Conservation (phyloP, 1,140 invertebrate species). For the Harpegnathos saltator region DNA sequence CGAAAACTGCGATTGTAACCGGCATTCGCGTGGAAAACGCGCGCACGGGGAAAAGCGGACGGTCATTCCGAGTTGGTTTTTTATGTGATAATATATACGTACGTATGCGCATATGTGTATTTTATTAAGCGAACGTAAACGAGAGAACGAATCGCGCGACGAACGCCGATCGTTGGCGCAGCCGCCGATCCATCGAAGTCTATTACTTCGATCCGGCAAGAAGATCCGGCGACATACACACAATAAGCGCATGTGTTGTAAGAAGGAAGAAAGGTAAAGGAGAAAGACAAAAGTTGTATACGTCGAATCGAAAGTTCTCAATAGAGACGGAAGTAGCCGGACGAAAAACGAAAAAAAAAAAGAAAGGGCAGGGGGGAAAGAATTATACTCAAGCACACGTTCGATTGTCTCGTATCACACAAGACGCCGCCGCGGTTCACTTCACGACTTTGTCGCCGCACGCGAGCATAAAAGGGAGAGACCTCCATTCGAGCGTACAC, state of each 20-base stretch:
- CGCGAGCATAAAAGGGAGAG: neutral
- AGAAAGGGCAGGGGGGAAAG: too few relatives aligned
- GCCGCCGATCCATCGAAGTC: slow-evolving; percentile 24
- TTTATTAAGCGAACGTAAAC: slow-evolving; percentile 36
- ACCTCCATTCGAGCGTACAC: slow-evolving; percentile 18
- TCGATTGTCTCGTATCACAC: slow-evolving; percentile 33
- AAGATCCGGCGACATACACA: neutral
- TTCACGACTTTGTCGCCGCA: slow-evolving; percentile 27
- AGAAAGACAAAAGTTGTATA: slow-evolving; percentile 20
- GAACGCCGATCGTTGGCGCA: slow-evolving; percentile 9
- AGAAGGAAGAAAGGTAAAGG: too few relatives aligned
- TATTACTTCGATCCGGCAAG: slow-evolving; percentile 34
- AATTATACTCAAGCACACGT: slow-evolving; percentile 30
- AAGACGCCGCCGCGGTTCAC: slow-evolving; percentile 13
- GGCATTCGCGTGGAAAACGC: slow-evolving; percentile 45
- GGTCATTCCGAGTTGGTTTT: slow-evolving; percentile 42
- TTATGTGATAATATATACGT: slow-evolving; percentile 41
- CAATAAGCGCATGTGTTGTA: slow-evolving; percentile 9
- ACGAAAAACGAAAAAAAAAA: neutral
- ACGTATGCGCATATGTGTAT: slow-evolving; percentile 42
- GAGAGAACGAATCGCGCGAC: neutral
- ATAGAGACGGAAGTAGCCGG: slow-evolving; percentile 1
- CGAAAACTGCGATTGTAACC: slow-evolving; percentile 41
- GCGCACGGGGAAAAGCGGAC: slow-evolving; percentile 26
- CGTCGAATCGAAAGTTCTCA: slow-evolving; percentile 13